Base-by-base conservation (phyloP, 1,140 invertebrate species). In the Drosophila murphyi region DNA sequence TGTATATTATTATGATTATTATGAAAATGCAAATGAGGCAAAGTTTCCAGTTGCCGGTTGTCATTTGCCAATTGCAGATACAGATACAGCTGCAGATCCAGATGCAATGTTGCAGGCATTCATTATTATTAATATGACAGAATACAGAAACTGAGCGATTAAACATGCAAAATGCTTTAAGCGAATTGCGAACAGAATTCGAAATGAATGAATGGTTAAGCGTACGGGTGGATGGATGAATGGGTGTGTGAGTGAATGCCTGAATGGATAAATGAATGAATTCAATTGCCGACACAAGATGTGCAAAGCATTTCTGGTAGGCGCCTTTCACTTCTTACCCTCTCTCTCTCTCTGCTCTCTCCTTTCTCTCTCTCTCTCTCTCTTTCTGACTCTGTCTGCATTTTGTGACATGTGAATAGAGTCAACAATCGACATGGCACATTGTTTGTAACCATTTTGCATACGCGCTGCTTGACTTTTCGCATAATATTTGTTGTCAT, bases 21-120 rank as follows among this genome's bases (percentile, higher is more conserved):
- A 90, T 90, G 86, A 87, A 87, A 90, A 90, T 90, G 87, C 86
- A 90, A 90, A 90, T 90, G 87, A 90, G 70, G 57, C 73, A 63
- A 54, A 72, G 69, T 67, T 75, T 54, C 35, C 32, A 63, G 37
- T 56, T 60, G 48, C 31, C 65, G 64, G 54, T 35, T 61, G 56
- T 48, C 34, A 41, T 29, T 48, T 61, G 57, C 31, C 56, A 37
- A 56, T 20, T 50, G 48, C 54, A 59, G 47, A 50, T 37, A 10
- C 39, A 31, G 50, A 20, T 45, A 39, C 56, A 51, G 68, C 12
- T 59, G 64, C 55, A 41, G 50, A 35, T 72, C 20, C 69, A 51
- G 67, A 70, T 75, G 61, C 72, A 43, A 20, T 20, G 20, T 20
- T 20, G 0, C 20, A 59, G 59, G 60, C 73, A 65, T 61, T 73